Conservation (phyloP, 2,113 vertebrate genomes). For the Grus americana region DNA sequence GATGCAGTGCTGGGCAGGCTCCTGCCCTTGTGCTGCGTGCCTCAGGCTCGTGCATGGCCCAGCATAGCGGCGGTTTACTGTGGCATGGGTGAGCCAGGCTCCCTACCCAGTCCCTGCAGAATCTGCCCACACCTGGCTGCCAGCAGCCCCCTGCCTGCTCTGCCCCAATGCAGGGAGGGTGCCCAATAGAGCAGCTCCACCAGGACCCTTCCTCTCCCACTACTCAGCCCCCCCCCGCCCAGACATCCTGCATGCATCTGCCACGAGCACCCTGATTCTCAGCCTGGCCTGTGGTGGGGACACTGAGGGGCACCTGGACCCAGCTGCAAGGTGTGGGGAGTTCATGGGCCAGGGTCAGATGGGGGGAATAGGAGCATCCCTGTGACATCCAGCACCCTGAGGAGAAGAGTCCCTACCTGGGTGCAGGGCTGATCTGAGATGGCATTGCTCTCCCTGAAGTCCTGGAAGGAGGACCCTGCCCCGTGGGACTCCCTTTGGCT, state of each 20-base stretch:
- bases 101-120: not conserved
- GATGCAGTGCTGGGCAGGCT: not conserved
- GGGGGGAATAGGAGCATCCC: not conserved
- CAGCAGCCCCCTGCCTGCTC: not conserved
- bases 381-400: not conserved
- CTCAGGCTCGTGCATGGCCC: not conserved
- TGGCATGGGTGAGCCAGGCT: not conserved
- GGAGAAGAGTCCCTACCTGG: not conserved
- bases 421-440: not conserved
- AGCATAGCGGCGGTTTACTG: not conserved
- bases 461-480: not conserved
- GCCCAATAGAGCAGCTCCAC: not conserved
- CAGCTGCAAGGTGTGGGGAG: not conserved
- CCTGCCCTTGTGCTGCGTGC: not conserved
- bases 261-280: not conserved
- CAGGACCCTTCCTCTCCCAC: not conserved
- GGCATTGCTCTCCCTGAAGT: not conserved
- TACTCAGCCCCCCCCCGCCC: not conserved
- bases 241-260: not conserved
- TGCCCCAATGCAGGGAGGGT: not conserved
- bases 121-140: not conserved
- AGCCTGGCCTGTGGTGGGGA: not conserved
- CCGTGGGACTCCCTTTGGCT: not conserved
- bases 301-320: fast-evolving
- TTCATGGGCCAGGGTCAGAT: not conserved